Base-by-base conservation (phyloP, 2,888 invertebrate species). In the Schizaphis graminum region DNA sequence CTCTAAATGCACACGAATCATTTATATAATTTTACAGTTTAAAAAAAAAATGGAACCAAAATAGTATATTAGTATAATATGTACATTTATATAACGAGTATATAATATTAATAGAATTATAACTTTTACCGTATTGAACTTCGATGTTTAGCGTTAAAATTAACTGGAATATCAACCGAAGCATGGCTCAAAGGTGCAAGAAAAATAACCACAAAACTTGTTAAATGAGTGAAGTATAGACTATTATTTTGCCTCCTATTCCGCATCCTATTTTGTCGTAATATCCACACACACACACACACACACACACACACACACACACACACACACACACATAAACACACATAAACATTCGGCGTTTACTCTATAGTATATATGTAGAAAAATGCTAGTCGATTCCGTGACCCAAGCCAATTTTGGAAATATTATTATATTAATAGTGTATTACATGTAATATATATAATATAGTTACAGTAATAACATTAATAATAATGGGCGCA, bases 351-450 rank as follows among this genome's bases (percentile, higher is more conserved):
- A 77, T 7, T 77, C 0, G 8, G 21, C 77, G 35, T 41, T 77
- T 35, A 5, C 7, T 35, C 24, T 21, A 44, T 44, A 35, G n/a
- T 67, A 67, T n/a, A 3, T 67, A n/a, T n/a, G 4, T 35, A 35
- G 16, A n/a, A 35, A 67, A 35, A 77, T 21, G 2, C 35, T 1
- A 11, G 26, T 67, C 47, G 49, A 67, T 90, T 47, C 24, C 61
- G 61, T 90, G 61, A 67, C 61, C n/a, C n/a, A 35, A 28, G 35
- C 47, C 67, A 67, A 90, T 67, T 67, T 67, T 35, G 26, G 47
- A 67, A 89, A 89, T 85, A 85, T 44, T 89, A 57, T 57, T n/a
- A 67, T 67, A 67, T 77, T 35, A 77, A 77, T 77, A 77, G 44
- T 44, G 26, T 85, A 44, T 85, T 44, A 85, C 41, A 44, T 44